These are phyloP conservation scores for Gallinago paraguaiae DNA, from an alignment of 2,113 vertebrate genomes.

Conservation along the genomic window DNA sequence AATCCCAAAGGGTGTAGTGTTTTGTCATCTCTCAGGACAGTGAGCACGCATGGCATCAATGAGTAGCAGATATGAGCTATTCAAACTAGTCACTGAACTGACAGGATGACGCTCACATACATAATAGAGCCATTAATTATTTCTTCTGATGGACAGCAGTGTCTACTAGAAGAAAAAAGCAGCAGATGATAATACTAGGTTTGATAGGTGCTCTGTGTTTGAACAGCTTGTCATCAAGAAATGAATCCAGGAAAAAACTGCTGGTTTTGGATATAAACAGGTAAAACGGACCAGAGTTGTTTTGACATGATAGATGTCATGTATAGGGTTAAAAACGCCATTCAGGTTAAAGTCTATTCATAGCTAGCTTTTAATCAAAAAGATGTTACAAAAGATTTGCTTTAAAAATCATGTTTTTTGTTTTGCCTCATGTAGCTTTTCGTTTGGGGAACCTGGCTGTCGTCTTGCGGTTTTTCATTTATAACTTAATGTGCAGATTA, in stretches of 20 bases:
- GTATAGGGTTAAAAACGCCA: constrained; percentile 47
- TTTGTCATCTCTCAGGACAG: constrained; percentile 86
- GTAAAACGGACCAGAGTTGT: constrained; percentile 68
- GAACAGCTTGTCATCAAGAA: constrained; percentile 69
- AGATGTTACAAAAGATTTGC: not conserved
- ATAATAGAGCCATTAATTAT: constrained; percentile 81
- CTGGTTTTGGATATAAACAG: constrained; percentile 60
- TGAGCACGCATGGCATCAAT: constrained; percentile 79
- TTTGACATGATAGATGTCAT: constrained; percentile 59
- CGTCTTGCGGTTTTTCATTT: not conserved
- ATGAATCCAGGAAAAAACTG: constrained; percentile 49
- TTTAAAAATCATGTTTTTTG: not conserved
- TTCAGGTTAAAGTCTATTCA: constrained; percentile 4
- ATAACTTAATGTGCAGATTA: not conserved
- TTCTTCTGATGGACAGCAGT: constrained; percentile 77
- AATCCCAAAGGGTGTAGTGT: constrained; percentile 83
- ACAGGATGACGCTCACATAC: constrained; percentile 73
- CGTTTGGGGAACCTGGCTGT: not conserved
- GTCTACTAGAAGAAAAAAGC: constrained; percentile 57
- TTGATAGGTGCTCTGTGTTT: constrained; percentile 70
- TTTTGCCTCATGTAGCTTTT: constrained; percentile 26
- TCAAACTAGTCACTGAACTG: constrained; percentile 75
- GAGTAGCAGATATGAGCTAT: constrained; percentile 76
- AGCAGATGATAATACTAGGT: constrained; percentile 64
- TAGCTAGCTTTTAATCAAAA: constrained; percentile 27